Base-by-base conservation (phyloP, 1,140 invertebrate species). In the Magallana gigas region DNA sequence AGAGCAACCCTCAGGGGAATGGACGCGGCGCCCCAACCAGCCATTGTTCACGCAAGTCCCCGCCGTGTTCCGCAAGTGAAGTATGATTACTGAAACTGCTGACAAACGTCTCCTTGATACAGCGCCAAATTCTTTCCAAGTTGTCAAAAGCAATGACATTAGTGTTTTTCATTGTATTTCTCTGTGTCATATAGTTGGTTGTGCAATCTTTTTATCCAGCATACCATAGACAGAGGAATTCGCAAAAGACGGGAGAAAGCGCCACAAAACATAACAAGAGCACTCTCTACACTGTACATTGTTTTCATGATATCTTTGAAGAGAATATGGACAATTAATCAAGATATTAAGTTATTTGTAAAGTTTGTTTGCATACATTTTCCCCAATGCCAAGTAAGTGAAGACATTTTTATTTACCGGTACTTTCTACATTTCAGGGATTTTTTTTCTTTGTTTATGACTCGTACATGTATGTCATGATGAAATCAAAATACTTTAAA, bases 1-100 rank as follows among this genome's bases (percentile, higher is more conserved):
- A 91, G 64, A 2, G 91, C 91, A 14, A 91, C 62, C 57, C 91
- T 91, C 68, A 93, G 57, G 84, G 89, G 90, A 14, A 85, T 90
- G 1, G 90, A 92, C 59, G 88, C 85, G 7, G 88, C 83, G 23
- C 60, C 81, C 58, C 87, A 85, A 7, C 83, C 80, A 7, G 82
- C 90, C 87, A 88, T 88, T 56, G 84, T 87, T 8, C 57, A n/a
- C 29, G 64, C 29, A 8, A 68, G 29, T 48, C 5, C 36, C 82
- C 57, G 8, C n/a, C 3, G 23, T 58, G 60, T 48, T 23, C 18
- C n/a, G 60, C 2, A 6, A 76, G 18, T 36, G 68, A 12, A 12
- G 23, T 23, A 76, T 12, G 12, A 36, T 29, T 76, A 12, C 68
- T 76, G 23, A 76, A 8, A 29, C 23, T 29, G 29, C 23, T 76